Conservation (phyloP, 53 echinoderm and acorn worm species). For the Henricia sp. region DNA sequence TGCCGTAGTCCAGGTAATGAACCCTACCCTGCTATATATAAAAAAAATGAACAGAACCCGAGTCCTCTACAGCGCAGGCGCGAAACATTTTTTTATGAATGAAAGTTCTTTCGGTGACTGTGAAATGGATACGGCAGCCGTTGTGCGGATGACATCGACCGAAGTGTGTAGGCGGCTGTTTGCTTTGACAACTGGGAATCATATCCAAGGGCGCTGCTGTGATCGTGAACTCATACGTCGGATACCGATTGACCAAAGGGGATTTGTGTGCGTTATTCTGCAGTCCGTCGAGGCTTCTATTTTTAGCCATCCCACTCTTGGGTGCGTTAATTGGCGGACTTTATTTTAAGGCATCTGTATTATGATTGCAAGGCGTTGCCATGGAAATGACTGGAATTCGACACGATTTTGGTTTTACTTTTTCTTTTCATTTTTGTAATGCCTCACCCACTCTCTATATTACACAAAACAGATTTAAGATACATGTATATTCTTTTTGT, state of each 20-base stretch:
- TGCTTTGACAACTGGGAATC: constrained; percentile 46
- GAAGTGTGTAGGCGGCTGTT: constrained; percentile 56
- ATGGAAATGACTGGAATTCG: not conserved
- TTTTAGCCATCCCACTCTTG: constrained; percentile 2
- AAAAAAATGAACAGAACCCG: not conserved
- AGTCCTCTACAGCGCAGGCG: too few relatives aligned
- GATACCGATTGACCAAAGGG: not conserved
- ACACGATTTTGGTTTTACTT: not conserved
- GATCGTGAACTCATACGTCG: constrained; percentile 3
- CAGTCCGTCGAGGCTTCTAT: not conserved
- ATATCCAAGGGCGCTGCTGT: constrained; percentile 45
- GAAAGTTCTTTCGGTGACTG: not conserved
- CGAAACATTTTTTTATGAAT: constrained; percentile 51
- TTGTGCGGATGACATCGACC: constrained; percentile 19
- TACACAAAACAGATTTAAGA: not conserved
- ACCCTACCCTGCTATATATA: constrained; percentile 22
- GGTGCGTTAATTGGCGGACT: constrained; percentile 15
- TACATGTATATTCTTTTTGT: too few relatives aligned
- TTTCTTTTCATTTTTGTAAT: not conserved
- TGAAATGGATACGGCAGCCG: constrained; percentile 10
- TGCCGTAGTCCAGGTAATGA: constrained; percentile 27
- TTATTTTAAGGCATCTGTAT: constrained; percentile 13
- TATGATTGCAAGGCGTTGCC: not conserved
- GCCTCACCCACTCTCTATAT: not conserved
- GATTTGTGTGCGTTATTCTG: not conserved